A percentile compares a stretch with the other conserved stretches of the same genome.
Conservation (phyloP, 2,797 vertebrate species). For the Pempheris klunzingeri region DNA sequence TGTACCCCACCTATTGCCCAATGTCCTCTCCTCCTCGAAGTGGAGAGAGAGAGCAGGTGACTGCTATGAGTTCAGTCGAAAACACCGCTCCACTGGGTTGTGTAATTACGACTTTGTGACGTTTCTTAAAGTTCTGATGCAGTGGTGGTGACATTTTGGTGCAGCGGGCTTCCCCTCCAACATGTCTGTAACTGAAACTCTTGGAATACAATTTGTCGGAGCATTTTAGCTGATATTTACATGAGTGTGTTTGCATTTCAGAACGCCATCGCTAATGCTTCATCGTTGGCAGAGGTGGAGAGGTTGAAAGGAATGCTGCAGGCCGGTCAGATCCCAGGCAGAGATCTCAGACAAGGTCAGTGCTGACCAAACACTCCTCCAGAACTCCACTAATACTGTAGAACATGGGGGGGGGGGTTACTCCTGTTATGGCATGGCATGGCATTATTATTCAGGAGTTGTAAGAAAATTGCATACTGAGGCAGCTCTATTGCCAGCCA, state of each 20-base stretch:
- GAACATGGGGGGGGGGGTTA: accelerated
- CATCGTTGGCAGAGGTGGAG: slow-evolving; percentile 95
- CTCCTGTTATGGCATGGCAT: too few relatives aligned
- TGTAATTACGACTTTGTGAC: too few relatives aligned
- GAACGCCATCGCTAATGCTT: slow-evolving; percentile 95
- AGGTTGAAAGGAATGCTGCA: slow-evolving; percentile 94
- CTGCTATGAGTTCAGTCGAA: too few relatives aligned
- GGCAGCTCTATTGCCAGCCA: neutral
- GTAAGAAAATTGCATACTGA: neutral
- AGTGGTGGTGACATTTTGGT: too few relatives aligned
- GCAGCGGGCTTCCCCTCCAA: too few relatives aligned
- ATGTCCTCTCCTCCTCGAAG: too few relatives aligned
- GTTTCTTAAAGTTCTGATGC: too few relatives aligned
- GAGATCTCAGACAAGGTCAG: slow-evolving; percentile 87
- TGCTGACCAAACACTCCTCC: accelerated
- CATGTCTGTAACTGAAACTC: too few relatives aligned
- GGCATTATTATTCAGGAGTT: neutral
- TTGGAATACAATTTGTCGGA: neutral
- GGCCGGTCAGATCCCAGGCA: slow-evolving; percentile 95
- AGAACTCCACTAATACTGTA: too few relatives aligned
- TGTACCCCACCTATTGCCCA: too few relatives aligned
- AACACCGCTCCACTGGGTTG: too few relatives aligned
- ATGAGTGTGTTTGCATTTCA: slow-evolving; percentile 65
- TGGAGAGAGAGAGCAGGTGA: too few relatives aligned
- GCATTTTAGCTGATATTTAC: neutral